Conservation (phyloP, 1,140 invertebrate genomes). For the Panagrolaimus sp. region DNA sequence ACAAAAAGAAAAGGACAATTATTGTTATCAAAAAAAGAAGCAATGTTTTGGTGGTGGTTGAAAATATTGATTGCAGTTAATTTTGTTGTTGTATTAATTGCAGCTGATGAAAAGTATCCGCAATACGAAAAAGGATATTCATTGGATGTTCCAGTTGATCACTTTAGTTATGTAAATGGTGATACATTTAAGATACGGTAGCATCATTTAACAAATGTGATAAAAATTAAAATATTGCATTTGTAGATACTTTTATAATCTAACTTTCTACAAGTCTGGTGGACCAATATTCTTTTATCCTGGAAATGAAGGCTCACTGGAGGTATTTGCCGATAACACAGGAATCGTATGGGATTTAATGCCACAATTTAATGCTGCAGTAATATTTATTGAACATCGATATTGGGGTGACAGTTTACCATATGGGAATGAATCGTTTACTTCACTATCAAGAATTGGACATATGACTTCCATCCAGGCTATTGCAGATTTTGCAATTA, state of each 20-base stretch:
- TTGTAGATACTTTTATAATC: too few relatives aligned
- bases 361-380: constrained; percentile 69
- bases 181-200: not conserved
- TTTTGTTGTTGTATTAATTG: too few relatives aligned
- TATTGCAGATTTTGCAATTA: constrained; percentile 78
- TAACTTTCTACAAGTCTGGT: too few relatives aligned
- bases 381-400: constrained; percentile 87
- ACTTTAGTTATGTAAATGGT: not conserved
- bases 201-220: not conserved
- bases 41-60: too few relatives aligned
- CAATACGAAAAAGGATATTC: not conserved
- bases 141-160: constrained; percentile 1
- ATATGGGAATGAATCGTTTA: constrained; percentile 60
- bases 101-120: not conserved
- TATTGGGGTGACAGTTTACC: constrained; percentile 80
- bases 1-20: too few relatives aligned
- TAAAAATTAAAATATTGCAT: not conserved
- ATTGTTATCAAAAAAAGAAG: too few relatives aligned
- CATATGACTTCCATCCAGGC: constrained; percentile 64
- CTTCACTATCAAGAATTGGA: too few relatives aligned
- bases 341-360: constrained; percentile 77
- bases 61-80: too few relatives aligned
- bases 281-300: constrained; percentile 68
- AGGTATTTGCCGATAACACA: constrained; percentile 80
- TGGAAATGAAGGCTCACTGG: constrained; percentile 91